phyloP scores from a whole-genome alignment of 2,888 invertebrate species.

The Sympetrum striolatum region DNA sequence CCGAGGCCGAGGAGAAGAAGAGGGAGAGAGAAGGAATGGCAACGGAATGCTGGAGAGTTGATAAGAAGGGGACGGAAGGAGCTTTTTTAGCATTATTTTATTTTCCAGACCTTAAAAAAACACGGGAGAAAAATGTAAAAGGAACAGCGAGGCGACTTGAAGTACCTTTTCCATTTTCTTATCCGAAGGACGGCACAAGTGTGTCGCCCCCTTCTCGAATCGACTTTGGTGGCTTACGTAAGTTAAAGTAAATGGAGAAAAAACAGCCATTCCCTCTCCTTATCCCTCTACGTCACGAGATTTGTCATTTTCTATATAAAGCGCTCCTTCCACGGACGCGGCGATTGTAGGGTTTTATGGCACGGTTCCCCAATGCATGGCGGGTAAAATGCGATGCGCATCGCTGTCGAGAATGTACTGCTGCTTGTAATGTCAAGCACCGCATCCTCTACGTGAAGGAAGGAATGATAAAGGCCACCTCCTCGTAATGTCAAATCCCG shows the following conservation, averaged over 20 bases:
- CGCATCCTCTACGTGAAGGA: not conserved
- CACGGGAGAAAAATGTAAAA: not conserved
- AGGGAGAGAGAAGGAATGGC: not conserved
- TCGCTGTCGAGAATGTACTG: not conserved
- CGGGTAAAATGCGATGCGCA: not conserved
- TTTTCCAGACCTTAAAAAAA: not conserved
- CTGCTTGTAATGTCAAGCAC: not conserved
- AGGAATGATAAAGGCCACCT: not conserved
- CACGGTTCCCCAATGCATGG: not conserved
- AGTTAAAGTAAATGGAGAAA: not conserved
- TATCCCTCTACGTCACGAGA: not conserved
- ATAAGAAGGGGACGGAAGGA: not conserved
- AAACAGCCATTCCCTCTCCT: not conserved
- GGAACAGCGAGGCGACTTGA: not conserved
- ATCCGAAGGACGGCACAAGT: not conserved
- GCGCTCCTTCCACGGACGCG: not conserved
- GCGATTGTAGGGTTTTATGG: not conserved
- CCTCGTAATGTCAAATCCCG: not conserved
- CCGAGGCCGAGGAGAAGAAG: not conserved
- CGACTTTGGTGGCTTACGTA: not conserved
- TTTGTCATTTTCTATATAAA: not conserved
- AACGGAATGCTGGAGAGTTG: not conserved
- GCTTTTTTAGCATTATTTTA: not conserved
- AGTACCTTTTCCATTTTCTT: not conserved
- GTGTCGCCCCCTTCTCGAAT: not conserved